Evolutionary conservation across 1,140 invertebrate genomes (phyloP).

Genomic region (Mylabris phalerata): DNA sequence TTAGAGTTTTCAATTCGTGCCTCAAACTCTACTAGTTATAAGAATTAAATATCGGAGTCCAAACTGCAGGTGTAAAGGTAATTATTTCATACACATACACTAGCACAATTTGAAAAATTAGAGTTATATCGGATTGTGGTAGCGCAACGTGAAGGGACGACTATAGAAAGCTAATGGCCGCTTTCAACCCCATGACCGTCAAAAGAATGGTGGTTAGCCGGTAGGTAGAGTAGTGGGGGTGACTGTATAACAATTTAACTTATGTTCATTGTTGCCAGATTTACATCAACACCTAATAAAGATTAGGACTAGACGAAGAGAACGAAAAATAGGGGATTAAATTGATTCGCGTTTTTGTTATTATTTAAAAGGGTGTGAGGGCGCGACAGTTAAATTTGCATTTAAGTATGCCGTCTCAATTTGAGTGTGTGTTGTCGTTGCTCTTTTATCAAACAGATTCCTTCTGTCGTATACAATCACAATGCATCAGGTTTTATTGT

Average conservation of each 20-base stretch:
- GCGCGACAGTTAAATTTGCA: conserved; percentile 29
- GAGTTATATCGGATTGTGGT: not conserved
- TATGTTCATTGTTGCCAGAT: conserved; percentile 13
- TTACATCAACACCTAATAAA: conserved; percentile 10
- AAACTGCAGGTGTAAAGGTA: too few relatives aligned
- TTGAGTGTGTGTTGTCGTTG: conserved; percentile 21
- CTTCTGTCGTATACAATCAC: conserved; percentile 41
- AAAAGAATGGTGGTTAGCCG: not conserved
- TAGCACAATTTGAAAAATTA: too few relatives aligned
- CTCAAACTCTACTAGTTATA: too few relatives aligned
- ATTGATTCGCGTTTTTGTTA: too few relatives aligned
- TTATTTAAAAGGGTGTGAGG: too few relatives aligned
- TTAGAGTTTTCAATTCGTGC: too few relatives aligned
- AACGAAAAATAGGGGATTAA: too few relatives aligned
- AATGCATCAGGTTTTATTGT: conserved; percentile 43
- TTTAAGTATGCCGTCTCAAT: conserved; percentile 34
- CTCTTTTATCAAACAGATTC: conserved; percentile 34
- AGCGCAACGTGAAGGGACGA: too few relatives aligned
- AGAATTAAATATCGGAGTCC: too few relatives aligned
- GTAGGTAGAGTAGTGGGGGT: not conserved
- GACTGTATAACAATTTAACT: conserved; percentile 10
- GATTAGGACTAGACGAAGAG: not conserved
- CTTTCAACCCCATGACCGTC: conserved; percentile 12
- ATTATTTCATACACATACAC: too few relatives aligned
- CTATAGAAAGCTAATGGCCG: conserved; percentile 6